A percentile compares a stretch with the other conserved stretches of the same genome.
These are phyloP conservation scores for Mastomys natalensis DNA, from an alignment of 2,113 vertebrate genomes.

Conservation along the genomic window DNA sequence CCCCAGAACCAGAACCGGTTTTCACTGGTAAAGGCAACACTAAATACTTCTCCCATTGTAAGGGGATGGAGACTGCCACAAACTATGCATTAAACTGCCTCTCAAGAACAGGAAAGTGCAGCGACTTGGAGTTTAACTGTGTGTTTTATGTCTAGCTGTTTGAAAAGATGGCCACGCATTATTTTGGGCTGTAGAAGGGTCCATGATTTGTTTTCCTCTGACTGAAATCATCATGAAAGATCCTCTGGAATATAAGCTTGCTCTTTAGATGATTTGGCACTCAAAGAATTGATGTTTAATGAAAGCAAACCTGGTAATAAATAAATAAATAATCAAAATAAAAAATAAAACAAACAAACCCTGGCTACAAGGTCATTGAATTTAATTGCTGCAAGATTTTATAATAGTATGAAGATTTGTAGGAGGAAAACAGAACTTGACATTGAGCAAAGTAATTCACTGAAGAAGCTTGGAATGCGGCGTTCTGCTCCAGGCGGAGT, in stretches of 20 bases:
- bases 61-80: neutral
- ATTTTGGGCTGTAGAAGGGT: neutral
- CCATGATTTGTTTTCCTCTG: conserved; percentile 25
- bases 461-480: neutral
- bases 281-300: conserved; percentile 37
- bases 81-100: neutral
- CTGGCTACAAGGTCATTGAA: neutral
- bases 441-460: neutral
- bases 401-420: neutral
- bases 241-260: neutral
- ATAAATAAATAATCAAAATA: neutral
- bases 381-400: conserved; percentile 54
- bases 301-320: neutral
- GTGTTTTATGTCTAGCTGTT: conserved; percentile 36
- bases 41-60: neutral
- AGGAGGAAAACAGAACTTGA: conserved; percentile 25
- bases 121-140: neutral
- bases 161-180: conserved; percentile 34
- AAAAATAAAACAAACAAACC: neutral
- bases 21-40: neutral
- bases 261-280: neutral
- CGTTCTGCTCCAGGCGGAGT: neutral
- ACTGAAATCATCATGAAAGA: conserved; percentile 10
- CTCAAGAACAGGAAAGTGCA: neutral
- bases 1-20: neutral